Percentiles rank a stretch among this genome's conserved stretches.
Conservation (phyloP, 2,797 vertebrate species). For the Tangara arthus region DNA sequence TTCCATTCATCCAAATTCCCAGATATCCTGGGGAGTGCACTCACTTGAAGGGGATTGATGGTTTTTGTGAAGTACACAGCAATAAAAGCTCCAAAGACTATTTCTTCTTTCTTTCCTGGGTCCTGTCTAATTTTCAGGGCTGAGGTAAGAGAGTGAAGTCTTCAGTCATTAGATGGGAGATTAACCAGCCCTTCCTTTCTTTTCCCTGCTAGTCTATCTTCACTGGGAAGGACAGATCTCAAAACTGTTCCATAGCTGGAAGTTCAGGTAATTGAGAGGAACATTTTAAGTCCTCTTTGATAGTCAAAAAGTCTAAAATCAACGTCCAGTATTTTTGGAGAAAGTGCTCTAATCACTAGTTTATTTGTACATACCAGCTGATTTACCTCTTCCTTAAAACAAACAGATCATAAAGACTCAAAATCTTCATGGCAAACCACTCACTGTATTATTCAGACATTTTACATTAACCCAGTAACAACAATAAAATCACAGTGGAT, state of each 20-base stretch:
- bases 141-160: neutral
- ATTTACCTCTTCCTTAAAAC: neutral
- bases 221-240: neutral
- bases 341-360: neutral
- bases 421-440: neutral
- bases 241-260: neutral
- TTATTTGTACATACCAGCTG: neutral
- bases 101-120: neutral
- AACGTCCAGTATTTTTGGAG: neutral
- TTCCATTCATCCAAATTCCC: neutral
- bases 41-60: neutral
- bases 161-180: neutral
- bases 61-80: neutral
- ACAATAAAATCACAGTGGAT: neutral
- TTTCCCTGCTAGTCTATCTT: neutral
- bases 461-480: neutral
- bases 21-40: neutral
- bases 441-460: neutral
- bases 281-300: neutral
- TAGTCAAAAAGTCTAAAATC: neutral
- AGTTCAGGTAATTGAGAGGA: neutral
- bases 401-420: neutral
- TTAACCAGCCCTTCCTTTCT: neutral
- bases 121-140: neutral
- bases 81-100: neutral